Evolutionary conservation across 92 coral and sea anemone species (phyloP), one percentile per base, ranked within the genome.

Genomic region (Montipora capitata): DNA sequence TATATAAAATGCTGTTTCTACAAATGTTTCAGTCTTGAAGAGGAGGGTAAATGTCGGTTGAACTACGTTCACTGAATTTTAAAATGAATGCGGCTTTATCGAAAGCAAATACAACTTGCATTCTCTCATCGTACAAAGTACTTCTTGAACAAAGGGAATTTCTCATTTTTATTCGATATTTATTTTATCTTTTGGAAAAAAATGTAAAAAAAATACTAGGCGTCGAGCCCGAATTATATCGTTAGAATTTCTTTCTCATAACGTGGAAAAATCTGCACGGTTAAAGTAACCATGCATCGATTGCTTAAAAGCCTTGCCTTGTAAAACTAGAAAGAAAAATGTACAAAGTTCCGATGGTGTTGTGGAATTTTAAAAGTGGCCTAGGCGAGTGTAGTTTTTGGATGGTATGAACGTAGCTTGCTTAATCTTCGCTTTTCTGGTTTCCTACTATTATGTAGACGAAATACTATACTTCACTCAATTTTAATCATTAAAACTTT

Each of bases 281-380:
- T 43, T 59, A 43, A 78, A 78, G 35, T 27, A 27, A 27, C 35
- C 40, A 44, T 62, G 45, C 5, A 68, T 40, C 52, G 52, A 75
- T 68, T 52, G 61, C 3, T 48, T 51, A 11, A 51, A 81, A 8
- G 41, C 48, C 45, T 20, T 15, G 63, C 12, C 44, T 5, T 44
- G 14, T 14, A 45, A 65, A 65, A 79, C 16, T 12, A 48, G 45
- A 65, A 44, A 12, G 18, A 40, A 65, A 68, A 39, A 51, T 48
- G 20, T 81, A 13, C 14, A 17, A 15, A 7, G 27, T 17, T 61
- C n/a, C n/a, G 57, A 18, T 49, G 11, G 11, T 16, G 41, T 2
- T n/a, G 59, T 9, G 45, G 41, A 52, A 81, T 81, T 68, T 81
- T 38, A 68, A 67, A 81, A 81, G 43, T 68, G 85, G 58, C 77